Conservation (phyloP, 2,797 vertebrate genomes). For the Cryptoprocta ferox region DNA sequence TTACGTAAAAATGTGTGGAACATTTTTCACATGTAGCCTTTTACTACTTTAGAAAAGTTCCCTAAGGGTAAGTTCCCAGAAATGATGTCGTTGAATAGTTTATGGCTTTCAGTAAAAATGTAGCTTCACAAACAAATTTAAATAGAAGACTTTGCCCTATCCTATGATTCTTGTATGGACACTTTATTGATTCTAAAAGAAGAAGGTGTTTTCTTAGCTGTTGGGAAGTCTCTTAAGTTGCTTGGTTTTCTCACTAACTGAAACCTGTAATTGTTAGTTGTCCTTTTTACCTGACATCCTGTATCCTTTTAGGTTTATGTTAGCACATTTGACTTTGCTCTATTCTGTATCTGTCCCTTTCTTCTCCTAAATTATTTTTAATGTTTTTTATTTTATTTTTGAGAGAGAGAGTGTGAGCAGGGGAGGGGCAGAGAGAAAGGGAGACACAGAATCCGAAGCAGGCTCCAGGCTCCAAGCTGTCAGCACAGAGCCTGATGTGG, state of each 20-base stretch:
- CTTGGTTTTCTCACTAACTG: neutral
- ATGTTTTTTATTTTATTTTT: too few relatives aligned
- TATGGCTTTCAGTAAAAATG: slow-evolving; percentile 5
- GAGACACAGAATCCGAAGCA: too few relatives aligned
- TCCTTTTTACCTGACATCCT: neutral
- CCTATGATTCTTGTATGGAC: neutral
- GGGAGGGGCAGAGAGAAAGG: too few relatives aligned
- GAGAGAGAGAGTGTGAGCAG: too few relatives aligned
- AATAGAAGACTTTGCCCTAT: neutral
- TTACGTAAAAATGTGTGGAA: neutral
- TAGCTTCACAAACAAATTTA: slow-evolving; percentile 21
- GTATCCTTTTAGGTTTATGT: neutral
- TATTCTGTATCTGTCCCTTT: neutral
- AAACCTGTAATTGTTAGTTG: neutral
- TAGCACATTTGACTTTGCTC: neutral
- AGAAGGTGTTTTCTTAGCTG: neutral
- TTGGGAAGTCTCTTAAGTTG: neutral
- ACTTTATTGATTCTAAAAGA: neutral
- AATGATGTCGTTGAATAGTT: neutral
- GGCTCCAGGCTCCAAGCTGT: too few relatives aligned
- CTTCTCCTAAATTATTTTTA: neutral
- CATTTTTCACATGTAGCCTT: neutral
- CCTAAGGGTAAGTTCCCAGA: neutral
- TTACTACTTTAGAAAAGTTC: neutral
- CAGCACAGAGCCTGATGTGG: too few relatives aligned